Evolutionary conservation across 64 coral and sea anemone genomes (phyloP).

Genomic region (Montipora sp.): DNA sequence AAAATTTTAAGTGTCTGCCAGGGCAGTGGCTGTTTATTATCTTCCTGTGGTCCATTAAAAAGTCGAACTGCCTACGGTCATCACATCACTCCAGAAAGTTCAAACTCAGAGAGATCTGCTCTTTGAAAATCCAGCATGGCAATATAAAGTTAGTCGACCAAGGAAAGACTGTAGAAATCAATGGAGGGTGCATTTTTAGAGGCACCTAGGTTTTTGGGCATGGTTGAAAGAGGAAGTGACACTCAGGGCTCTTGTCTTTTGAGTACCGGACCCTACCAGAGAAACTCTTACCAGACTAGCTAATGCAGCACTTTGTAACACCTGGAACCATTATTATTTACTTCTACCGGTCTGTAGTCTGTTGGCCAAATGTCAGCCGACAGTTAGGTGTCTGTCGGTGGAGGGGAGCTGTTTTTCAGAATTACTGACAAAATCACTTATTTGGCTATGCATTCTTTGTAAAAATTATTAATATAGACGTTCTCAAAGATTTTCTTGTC

Average conservation of each 20-base stretch:
- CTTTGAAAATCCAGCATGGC: neutral
- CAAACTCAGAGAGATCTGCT: neutral
- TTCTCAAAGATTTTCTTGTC: too few species aligned
- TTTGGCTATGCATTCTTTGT: too few species aligned
- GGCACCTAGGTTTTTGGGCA: conserved; percentile 36
- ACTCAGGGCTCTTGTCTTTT: neutral
- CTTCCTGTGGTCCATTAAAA: neutral
- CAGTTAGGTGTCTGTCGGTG: too few species aligned
- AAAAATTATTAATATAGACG: too few species aligned
- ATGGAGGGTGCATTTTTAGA: neutral
- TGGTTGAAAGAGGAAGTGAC: conserved; percentile 25
- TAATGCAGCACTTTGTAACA: neutral
- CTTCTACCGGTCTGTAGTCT: too few species aligned
- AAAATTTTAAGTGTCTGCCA: neutral
- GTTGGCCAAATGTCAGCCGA: too few species aligned
- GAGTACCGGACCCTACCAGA: neutral
- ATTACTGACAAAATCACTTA: too few species aligned
- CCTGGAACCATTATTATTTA: neutral
- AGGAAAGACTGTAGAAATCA: conserved; percentile 37
- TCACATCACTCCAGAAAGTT: neutral
- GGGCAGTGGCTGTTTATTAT: neutral
- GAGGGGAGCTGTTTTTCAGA: too few species aligned
- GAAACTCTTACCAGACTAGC: neutral
- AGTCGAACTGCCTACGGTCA: neutral
- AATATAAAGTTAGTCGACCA: neutral